These are phyloP conservation scores for Proteles cristata DNA, from an alignment of 2,113 vertebrate genomes.

Conservation along the genomic window DNA sequence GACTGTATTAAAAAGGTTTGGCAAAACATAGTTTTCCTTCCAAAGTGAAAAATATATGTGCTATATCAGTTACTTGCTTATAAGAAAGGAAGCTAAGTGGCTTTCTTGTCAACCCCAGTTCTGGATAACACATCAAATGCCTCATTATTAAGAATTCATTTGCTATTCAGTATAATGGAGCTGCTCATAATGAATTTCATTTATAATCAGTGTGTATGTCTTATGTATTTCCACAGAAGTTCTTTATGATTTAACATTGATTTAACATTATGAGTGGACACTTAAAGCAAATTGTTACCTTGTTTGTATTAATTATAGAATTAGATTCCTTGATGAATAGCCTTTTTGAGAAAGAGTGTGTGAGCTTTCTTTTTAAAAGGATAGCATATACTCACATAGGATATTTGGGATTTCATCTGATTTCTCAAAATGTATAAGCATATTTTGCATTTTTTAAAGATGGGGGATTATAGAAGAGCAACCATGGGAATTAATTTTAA, in stretches of 20 bases:
- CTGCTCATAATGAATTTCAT: slow-evolving; percentile 80
- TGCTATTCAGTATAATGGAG: slow-evolving; percentile 74
- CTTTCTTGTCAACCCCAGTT: slow-evolving; percentile 77
- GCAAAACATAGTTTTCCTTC: slow-evolving; percentile 53
- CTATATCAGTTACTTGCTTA: slow-evolving; percentile 49
- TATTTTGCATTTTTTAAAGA: slow-evolving; percentile 70
- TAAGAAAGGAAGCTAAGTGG: slow-evolving; percentile 65
- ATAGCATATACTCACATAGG: slow-evolving; percentile 64
- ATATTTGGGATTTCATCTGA: slow-evolving; percentile 63
- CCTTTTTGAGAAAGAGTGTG: slow-evolving; percentile 51
- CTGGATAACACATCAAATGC: slow-evolving; percentile 70
- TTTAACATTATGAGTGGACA: slow-evolving; percentile 78
- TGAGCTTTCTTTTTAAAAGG: slow-evolving; percentile 71
- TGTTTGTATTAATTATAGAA: slow-evolving; percentile 79
- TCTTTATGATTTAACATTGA: slow-evolving; percentile 79
- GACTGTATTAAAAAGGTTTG: not conserved
- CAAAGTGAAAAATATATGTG: slow-evolving; percentile 20
- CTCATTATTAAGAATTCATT: slow-evolving; percentile 82
- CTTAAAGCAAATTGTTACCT: slow-evolving; percentile 78
- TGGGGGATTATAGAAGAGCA: slow-evolving; percentile 57
- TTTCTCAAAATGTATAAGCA: slow-evolving; percentile 66
- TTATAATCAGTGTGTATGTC: slow-evolving; percentile 80
- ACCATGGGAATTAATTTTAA: slow-evolving; percentile 67
- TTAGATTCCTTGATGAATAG: slow-evolving; percentile 74
- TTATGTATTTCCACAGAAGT: slow-evolving; percentile 77